Evolutionary conservation across 2,888 invertebrate species (phyloP), one percentile per base, ranked within the genome.

Genomic region (Sminthurides aquaticus): DNA sequence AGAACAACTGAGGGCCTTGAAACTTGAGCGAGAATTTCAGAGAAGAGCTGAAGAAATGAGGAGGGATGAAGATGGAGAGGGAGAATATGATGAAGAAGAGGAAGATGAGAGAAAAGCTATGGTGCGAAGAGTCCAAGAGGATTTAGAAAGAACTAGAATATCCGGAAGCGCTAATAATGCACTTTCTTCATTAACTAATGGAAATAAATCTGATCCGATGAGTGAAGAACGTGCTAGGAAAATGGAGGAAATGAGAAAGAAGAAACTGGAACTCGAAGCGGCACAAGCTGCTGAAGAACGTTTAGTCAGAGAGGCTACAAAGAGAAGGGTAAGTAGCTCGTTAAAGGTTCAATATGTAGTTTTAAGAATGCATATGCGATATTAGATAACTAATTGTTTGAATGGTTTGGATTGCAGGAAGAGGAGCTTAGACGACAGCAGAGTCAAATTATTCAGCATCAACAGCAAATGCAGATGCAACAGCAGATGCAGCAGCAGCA

Each of bases 21-120:
- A 89, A 71, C 81, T 96, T n/a, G 96, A 97, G 78, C 83, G 90
- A 67, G 96, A 97, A 79, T 97, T 97, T 78, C 94, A 96, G 78
- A 84, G 91, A 59, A 83, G 96, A 57, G 94, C 93, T 2, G 87
- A 89, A 76, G 91, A 92, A 79, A 83, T 84, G 34, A 85, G 71
- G 85, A 85, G 69, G 24, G 88, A 85, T 74, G 87, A 87, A 62
- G 88, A 88, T 60, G 87, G 86, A 68, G 82, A 83, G 76, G 82
- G 86, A 78, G 81, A 86, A 77, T 81, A 87, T 77, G 80, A 81
- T 49, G 80, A 82, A 57, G 82, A 78, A 65, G 77, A 78, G 28
- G 76, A 76, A 22, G 75, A 76, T 72, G 79, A 79, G 15, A 71
- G 79, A 18, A 77, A 78, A 24, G 75, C 75, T 43, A 74, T 80